Evolutionary conservation across 2,888 invertebrate genomes (phyloP).

Genomic region (Pinctada fucata): DNA sequence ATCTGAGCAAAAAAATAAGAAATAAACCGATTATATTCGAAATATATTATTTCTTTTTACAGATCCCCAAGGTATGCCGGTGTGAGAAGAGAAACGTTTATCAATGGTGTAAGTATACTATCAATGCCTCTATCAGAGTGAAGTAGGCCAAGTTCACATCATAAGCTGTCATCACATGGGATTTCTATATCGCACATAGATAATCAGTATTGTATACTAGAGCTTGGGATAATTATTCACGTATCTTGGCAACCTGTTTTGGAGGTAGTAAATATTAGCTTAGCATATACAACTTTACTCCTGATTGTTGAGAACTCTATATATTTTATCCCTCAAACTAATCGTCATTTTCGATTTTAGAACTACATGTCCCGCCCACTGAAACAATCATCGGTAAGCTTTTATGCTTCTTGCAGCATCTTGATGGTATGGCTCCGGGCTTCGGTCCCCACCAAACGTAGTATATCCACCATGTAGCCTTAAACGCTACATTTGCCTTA

Average conservation of each 20-base stretch:
- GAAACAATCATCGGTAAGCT: constrained; percentile 15
- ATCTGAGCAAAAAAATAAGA: too few species aligned
- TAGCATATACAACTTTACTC: too few species aligned
- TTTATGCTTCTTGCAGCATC: background rate
- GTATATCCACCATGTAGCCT: too few species aligned
- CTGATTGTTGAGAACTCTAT: too few species aligned
- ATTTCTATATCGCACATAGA: too few species aligned
- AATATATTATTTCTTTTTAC: constrained; percentile 17
- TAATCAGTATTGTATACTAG: too few species aligned
- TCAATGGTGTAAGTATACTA: constrained; percentile 70
- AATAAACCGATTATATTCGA: too few species aligned
- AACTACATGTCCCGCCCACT: constrained; percentile 9
- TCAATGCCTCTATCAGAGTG: background rate
- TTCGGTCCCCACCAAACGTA: too few species aligned
- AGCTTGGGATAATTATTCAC: too few species aligned
- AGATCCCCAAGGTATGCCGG: constrained; percentile 59
- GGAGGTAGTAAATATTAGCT: background rate
- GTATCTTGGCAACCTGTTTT: background rate
- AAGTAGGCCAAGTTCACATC: background rate
- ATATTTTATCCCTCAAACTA: background rate
- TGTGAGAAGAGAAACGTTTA: constrained; percentile 69
- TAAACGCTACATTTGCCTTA: background rate
- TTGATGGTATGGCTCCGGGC: background rate
- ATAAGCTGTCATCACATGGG: too few species aligned
- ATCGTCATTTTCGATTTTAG: constrained; percentile 3